phyloP scores from a whole-genome alignment of 1,140 invertebrate genomes.

The Ridgeia piscesae region DNA sequence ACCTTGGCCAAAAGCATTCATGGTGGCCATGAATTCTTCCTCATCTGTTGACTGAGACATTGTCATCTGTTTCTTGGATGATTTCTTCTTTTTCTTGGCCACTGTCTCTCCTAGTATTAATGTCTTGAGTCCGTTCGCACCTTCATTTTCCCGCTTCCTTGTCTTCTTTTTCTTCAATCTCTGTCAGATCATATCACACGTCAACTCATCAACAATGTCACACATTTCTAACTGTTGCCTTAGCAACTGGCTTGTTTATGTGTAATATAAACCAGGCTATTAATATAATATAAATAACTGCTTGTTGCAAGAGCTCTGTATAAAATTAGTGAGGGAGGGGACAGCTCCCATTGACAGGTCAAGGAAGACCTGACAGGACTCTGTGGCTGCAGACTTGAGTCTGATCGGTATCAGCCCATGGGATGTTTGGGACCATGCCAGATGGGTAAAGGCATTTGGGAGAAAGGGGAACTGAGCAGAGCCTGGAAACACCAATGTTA shows the following conservation, averaged over 20 bases:
- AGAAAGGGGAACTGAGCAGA: no score
- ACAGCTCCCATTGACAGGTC: no score
- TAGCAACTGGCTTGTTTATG: not conserved
- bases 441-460: no score
- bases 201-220: not conserved
- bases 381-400: no score
- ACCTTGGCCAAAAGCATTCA: not conserved
- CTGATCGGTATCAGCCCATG: no score
- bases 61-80: not conserved
- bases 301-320: not conserved
- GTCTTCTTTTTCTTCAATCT: not conserved
- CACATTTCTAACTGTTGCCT: not conserved
- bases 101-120: not conserved
- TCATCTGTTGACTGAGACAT: slow-evolving; percentile 1
- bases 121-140: not conserved
- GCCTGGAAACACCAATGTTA: no score
- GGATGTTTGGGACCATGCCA: no score
- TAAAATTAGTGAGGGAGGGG: not conserved
- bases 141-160: not conserved
- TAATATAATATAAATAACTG: not conserved
- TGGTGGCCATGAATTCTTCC: not conserved
- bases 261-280: not conserved
- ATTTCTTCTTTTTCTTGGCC: not conserved
- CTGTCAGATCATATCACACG: not conserved
- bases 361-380: not conserved